A percentile compares a stretch with the other conserved stretches of the same genome.
phyloP scores from a whole-genome alignment of 2,113 vertebrate species.

The Etheostoma cragini region DNA sequence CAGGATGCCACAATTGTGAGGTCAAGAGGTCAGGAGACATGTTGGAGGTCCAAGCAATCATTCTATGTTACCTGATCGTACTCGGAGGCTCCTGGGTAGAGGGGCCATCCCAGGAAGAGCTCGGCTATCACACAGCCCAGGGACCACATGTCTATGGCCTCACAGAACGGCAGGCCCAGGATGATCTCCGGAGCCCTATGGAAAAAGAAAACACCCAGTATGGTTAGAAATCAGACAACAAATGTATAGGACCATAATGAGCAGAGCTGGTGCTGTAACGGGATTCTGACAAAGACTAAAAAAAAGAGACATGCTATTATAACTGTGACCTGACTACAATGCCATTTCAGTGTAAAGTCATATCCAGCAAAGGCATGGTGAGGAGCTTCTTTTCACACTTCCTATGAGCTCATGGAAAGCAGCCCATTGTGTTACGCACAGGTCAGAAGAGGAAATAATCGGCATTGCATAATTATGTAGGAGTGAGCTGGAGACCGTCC shows the following conservation, averaged over 20 bases:
- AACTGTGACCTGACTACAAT: neutral
- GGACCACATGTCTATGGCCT: slow-evolving; percentile 99
- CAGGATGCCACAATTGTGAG: neutral
- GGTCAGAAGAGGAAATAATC: slow-evolving; percentile 27
- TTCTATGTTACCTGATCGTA: slow-evolving; percentile 93
- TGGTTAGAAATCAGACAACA: slow-evolving; percentile 19
- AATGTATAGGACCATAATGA: neutral
- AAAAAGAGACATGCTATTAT: neutral
- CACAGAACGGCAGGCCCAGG: slow-evolving; percentile 96
- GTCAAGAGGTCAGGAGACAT: slow-evolving; percentile 1
- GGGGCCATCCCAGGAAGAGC: slow-evolving; percentile 97
- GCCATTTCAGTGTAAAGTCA: slow-evolving; percentile 1
- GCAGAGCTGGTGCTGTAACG: neutral
- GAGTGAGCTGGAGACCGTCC: slow-evolving; percentile 33
- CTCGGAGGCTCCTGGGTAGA: slow-evolving; percentile 97
- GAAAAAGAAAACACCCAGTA: slow-evolving; percentile 8
- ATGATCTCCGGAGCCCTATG: slow-evolving; percentile 98
- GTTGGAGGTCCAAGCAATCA: neutral
- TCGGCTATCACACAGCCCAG: slow-evolving; percentile 98
- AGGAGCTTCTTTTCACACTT: slow-evolving; percentile 33
- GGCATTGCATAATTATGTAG: neutral
- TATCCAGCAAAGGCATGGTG: neutral
- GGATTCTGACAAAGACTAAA: neutral
- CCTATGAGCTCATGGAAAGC: slow-evolving; percentile 14
- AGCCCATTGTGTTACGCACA: slow-evolving; percentile 1